phyloP scores from a whole-genome alignment of 2,888 invertebrate genomes.

The Noctua janthe region DNA sequence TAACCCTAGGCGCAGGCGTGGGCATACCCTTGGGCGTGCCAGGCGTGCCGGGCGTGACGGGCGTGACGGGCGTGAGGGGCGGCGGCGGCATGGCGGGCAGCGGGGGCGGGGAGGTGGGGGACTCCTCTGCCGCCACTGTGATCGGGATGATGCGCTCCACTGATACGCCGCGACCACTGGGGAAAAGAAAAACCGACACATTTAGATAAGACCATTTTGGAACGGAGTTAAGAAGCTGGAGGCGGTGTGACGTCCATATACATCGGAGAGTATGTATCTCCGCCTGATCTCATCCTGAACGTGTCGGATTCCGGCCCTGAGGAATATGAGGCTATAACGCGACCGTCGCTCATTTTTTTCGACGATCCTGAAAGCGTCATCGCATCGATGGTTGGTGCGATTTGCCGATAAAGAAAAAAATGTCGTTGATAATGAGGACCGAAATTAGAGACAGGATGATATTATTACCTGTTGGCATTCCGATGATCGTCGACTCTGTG shows the following conservation, averaged over 20 bases:
- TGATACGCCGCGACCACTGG: constrained; percentile 80
- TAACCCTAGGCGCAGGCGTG: constrained; percentile 59
- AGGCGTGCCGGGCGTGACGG: constrained; percentile 59
- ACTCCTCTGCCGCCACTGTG: constrained; percentile 75
- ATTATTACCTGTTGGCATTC: constrained; percentile 75
- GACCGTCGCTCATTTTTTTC: too few relatives aligned
- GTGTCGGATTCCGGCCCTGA: background rate
- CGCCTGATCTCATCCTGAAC: background rate
- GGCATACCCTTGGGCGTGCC: constrained; percentile 42
- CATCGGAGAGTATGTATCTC: background rate
- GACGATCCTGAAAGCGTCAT: too few relatives aligned
- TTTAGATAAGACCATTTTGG: background rate
- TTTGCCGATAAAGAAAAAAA: background rate
- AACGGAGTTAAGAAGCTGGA: background rate
- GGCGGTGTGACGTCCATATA: background rate
- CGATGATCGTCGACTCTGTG: constrained; percentile 87
- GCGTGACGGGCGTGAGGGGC: constrained; percentile 19
- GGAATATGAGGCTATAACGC: background rate
- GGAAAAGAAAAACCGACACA: background rate
- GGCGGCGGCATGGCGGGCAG: constrained; percentile 60
- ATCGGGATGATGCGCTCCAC: constrained; percentile 90
- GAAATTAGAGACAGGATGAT: background rate
- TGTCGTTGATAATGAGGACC: background rate
- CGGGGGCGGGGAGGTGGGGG: constrained; percentile 66
- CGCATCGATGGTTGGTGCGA: too few relatives aligned